phyloP scores from a whole-genome alignment of 1,140 invertebrate species.

The Papilio helenus region DNA sequence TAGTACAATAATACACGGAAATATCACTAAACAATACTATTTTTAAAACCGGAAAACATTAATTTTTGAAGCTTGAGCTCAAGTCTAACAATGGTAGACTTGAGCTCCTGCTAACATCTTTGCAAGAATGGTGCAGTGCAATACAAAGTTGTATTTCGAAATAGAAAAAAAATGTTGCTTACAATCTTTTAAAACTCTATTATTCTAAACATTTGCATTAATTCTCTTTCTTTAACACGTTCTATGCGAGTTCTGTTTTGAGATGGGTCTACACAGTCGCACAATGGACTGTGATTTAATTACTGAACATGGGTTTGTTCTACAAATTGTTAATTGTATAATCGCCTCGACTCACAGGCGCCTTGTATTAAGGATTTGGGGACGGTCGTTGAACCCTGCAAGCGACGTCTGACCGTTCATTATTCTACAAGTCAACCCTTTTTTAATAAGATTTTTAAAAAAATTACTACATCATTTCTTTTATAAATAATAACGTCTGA shows the following conservation, averaged over 20 bases:
- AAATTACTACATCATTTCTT: not conserved
- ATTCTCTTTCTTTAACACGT: not conserved
- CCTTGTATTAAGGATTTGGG: constrained; percentile 22
- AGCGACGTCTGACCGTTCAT: constrained; percentile 1
- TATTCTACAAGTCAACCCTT: not conserved
- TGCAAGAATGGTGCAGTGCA: no score
- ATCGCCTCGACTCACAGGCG: not conserved
- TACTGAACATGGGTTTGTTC: constrained; percentile 20
- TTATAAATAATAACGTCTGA: not conserved
- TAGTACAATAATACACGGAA: not conserved
- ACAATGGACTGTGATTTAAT: constrained; percentile 11
- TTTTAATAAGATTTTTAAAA: not conserved
- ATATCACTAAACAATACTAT: not conserved
- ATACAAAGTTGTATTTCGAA: no score
- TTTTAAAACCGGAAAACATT: not conserved
- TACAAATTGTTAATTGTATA: constrained; percentile 27
- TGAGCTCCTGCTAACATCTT: no score
- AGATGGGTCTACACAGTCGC: not conserved
- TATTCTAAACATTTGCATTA: no score
- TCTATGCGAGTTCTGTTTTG: not conserved
- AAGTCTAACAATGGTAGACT: no score
- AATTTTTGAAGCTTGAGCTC: not conserved
- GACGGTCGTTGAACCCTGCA: constrained; percentile 22
- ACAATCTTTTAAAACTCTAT: no score
- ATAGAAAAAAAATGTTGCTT: no score